Evolutionary conservation across 2,113 vertebrate genomes (phyloP).

Genomic region (Verasper variegatus): DNA sequence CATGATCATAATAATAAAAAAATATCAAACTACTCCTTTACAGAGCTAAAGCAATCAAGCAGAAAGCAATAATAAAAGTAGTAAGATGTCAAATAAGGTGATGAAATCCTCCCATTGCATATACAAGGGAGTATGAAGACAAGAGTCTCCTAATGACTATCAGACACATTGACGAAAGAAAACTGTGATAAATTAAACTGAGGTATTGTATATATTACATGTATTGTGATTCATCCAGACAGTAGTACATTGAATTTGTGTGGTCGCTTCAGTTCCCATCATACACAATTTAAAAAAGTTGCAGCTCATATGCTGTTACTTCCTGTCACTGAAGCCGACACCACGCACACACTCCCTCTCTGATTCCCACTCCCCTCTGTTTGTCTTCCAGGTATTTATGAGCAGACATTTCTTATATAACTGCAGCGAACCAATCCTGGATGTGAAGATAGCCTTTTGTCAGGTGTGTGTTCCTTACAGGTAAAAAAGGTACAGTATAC

Average conservation of each 20-base stretch:
- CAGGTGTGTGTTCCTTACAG: slow-evolving; percentile 99
- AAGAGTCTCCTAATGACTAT: too few relatives aligned
- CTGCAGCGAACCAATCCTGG: slow-evolving; percentile 98
- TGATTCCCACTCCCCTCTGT: slow-evolving; percentile 62
- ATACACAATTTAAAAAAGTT: neutral
- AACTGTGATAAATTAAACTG: too few relatives aligned
- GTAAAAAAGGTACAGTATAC: slow-evolving; percentile 99
- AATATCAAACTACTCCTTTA: too few relatives aligned
- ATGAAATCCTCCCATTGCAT: too few relatives aligned
- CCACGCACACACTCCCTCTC: neutral
- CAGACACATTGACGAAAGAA: neutral
- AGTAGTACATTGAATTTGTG: neutral
- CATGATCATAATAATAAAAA: too few relatives aligned
- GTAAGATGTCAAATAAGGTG: too few relatives aligned
- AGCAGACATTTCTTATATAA: slow-evolving; percentile 98
- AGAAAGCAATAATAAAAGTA: too few relatives aligned
- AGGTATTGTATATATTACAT: too few relatives aligned
- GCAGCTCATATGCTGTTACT: neutral
- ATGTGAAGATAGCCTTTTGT: slow-evolving; percentile 99
- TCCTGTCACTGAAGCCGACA: neutral
- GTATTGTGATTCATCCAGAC: too few relatives aligned
- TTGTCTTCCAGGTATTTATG: slow-evolving; percentile 97
- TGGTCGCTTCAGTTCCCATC: neutral
- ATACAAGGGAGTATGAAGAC: too few relatives aligned
- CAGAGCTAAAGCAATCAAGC: too few relatives aligned